These are phyloP conservation scores for Crax fasciolata DNA, from an alignment of 2,797 vertebrate genomes.

Conservation along the genomic window DNA sequence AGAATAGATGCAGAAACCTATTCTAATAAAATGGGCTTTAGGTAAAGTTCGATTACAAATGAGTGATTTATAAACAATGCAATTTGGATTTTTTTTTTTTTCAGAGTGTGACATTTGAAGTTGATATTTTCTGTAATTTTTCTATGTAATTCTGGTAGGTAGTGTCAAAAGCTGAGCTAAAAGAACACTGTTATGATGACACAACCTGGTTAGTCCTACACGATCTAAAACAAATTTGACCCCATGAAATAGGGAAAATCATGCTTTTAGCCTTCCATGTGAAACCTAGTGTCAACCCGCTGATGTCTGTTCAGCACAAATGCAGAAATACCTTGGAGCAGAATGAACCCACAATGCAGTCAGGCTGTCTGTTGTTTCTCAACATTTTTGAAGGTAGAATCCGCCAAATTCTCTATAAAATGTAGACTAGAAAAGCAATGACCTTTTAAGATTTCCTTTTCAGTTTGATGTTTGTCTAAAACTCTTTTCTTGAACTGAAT, in stretches of 20 bases:
- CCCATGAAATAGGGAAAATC: neutral
- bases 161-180: neutral
- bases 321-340: neutral
- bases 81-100: neutral
- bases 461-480: neutral
- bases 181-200: neutral
- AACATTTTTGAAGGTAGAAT: neutral
- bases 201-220: neutral
- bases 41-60: neutral
- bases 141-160: neutral
- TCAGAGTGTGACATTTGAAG: neutral
- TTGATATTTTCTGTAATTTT: neutral
- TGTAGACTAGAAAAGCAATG: neutral
- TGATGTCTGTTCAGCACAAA: neutral
- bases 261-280: neutral
- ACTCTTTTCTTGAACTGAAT: neutral
- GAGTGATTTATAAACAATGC: neutral
- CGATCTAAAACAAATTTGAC: neutral
- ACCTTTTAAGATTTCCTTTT: neutral
- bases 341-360: neutral
- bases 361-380: neutral
- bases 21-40: neutral
- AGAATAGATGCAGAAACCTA: neutral
- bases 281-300: neutral
- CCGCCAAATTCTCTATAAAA: neutral